phyloP scores from a whole-genome alignment of 1,140 invertebrate species.

The Muscidifurax raptorellus region DNA sequence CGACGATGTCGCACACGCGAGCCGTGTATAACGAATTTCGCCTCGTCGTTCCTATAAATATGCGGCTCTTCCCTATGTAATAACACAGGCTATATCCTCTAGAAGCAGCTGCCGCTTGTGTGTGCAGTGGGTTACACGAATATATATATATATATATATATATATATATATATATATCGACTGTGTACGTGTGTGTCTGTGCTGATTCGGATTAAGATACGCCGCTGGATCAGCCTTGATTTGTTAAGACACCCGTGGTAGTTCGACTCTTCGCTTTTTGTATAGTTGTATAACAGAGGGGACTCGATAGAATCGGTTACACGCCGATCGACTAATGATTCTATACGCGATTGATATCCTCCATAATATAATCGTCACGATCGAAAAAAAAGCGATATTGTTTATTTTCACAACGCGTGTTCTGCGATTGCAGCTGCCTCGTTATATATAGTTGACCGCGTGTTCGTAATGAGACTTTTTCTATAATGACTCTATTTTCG shows the following conservation, averaged over 20 bases:
- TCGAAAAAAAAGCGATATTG: too few species aligned
- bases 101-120: background rate
- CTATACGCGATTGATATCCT: too few species aligned
- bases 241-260: background rate
- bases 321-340: too few species aligned
- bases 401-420: too few species aligned
- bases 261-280: background rate
- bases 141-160: too few species aligned
- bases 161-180: background rate
- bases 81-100: background rate
- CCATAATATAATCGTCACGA: too few species aligned
- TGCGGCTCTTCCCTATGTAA: background rate
- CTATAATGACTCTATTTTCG: background rate
- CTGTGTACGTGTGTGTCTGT: too few species aligned
- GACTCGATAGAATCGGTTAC: background rate
- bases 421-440: too few species aligned
- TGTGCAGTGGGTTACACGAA: background rate
- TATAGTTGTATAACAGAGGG: background rate
- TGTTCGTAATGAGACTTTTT: background rate
- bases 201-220: background rate
- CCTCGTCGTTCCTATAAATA: slow-evolving; percentile 34
- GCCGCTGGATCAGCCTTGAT: background rate
- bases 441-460: too few species aligned
- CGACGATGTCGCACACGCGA: slow-evolving; percentile 53
- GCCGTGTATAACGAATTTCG: slow-evolving; percentile 66